phyloP scores from a whole-genome alignment of 2,797 vertebrate species.

The Graptemys geographica region DNA sequence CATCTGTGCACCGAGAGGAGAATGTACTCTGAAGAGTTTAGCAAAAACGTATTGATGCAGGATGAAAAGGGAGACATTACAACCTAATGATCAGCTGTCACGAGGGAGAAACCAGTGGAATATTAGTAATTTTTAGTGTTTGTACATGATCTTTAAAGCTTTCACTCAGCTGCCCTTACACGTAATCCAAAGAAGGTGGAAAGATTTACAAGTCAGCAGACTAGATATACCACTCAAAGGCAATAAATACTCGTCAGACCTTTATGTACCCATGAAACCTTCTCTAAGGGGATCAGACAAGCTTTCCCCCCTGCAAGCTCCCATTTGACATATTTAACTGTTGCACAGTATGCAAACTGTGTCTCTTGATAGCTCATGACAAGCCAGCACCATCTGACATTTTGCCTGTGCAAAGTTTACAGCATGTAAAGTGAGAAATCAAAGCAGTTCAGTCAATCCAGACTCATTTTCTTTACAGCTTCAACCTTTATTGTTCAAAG shows the following conservation, averaged over 20 bases:
- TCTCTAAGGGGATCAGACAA: background rate
- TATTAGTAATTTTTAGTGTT: slow-evolving; percentile 10
- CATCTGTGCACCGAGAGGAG: background rate
- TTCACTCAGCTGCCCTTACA: background rate
- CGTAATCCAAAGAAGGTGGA: slow-evolving; percentile 1
- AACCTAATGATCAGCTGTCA: background rate
- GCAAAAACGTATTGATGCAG: background rate
- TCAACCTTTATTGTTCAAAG: background rate
- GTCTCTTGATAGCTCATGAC: background rate
- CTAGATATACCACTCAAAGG: background rate
- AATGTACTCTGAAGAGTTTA: background rate
- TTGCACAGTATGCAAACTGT: background rate
- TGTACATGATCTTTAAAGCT: background rate
- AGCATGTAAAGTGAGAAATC: background rate
- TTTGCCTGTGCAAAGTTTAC: background rate
- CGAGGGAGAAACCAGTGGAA: background rate
- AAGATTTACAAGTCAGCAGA: slow-evolving; percentile 17
- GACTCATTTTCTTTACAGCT: background rate
- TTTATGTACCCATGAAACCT: background rate
- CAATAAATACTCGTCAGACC: background rate
- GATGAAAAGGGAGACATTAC: background rate
- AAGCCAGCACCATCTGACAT: background rate
- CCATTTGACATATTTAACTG: background rate
- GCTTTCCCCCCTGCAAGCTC: background rate
- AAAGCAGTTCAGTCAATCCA: background rate